Conservation (phyloP, 2,797 vertebrate genomes). For the Myotis myotis region DNA sequence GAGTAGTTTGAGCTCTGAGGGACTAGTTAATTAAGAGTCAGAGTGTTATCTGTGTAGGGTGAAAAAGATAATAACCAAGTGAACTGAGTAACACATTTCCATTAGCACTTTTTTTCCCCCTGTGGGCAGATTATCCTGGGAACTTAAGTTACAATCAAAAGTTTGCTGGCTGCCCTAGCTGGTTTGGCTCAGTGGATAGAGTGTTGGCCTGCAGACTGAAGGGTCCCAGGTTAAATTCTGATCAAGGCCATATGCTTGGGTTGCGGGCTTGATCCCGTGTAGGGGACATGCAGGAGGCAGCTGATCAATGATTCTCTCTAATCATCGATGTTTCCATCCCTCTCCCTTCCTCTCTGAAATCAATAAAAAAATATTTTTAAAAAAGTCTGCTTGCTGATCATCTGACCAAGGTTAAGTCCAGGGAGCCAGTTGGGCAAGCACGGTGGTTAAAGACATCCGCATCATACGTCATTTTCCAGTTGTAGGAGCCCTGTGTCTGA, state of each 20-base stretch:
- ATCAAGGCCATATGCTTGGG: too few species aligned
- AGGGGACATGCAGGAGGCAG: too few species aligned
- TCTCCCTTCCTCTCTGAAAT: too few species aligned
- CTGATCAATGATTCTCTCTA: too few species aligned
- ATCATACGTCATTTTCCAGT: not conserved
- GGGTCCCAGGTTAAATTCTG: too few species aligned
- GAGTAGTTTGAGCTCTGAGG: slow-evolving; percentile 43
- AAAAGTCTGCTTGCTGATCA: slow-evolving; percentile 11
- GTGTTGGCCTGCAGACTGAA: too few species aligned
- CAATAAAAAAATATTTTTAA: too few species aligned
- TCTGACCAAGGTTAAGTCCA: slow-evolving; percentile 22
- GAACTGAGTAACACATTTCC: not conserved
- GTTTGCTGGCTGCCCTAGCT: slow-evolving; percentile 12
- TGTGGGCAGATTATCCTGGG: not conserved
- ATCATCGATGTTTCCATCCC: too few species aligned
- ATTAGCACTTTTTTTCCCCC: not conserved
- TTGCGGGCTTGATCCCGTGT: too few species aligned
- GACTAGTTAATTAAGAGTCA: slow-evolving; percentile 55
- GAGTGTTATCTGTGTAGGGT: not conserved
- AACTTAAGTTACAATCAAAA: not conserved
- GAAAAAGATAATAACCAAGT: slow-evolving; percentile 53
- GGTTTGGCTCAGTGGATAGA: too few species aligned
- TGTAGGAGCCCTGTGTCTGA: not conserved
- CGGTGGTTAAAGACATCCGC: not conserved
- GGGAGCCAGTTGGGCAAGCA: not conserved